Evolutionary conservation across 2,113 vertebrate species (phyloP), one percentile per base, ranked within the genome.

Genomic region (Trachemys scripta): DNA sequence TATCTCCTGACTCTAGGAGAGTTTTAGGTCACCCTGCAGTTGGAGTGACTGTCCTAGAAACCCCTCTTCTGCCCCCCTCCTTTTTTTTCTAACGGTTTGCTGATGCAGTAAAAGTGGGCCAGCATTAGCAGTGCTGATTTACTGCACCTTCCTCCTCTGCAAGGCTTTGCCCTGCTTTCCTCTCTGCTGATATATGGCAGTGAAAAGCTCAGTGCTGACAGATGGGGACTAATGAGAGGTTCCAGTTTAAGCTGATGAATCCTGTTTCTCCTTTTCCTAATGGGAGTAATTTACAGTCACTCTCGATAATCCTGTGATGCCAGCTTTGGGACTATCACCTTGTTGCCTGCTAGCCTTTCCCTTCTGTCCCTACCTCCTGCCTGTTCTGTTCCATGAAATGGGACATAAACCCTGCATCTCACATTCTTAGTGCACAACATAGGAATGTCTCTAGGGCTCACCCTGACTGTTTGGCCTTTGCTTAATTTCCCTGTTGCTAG

Each of bases 11-110:
- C 56, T 53, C 10, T 2, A 51, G 90, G 27, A 82, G 86, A 83
- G 17, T 35, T 8, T 13, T 1, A 11, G 90, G 84, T 88, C 83
- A 89, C 75, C 83, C 82, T 92, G 82, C 8, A 50, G 84, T 0
- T 9, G 8, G 42, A 79, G 47, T 13, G 31, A 2, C 14, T 3
- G 95, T 50, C 95, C 94, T 94, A 94, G 92, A 96, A 96, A 96
- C 65, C 38, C 17, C 62, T 69, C 17, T 3, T 3, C 78, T 7
- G 8, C 20, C 1, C 14, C 9, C 24, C 2, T 4, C 20, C 3
- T 6, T 45, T 51, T 38, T 5, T 29, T 1, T 47, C 5, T 16
- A 0, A 57, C 59, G 47, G 81, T 38, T 62, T 2, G 75, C 54
- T 78, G 7, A 3, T 0, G 1, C 49, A 25, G 47, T 69, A 69